Base-by-base conservation (phyloP, 2,113 vertebrate genomes). In the Isurus oxyrinchus region DNA sequence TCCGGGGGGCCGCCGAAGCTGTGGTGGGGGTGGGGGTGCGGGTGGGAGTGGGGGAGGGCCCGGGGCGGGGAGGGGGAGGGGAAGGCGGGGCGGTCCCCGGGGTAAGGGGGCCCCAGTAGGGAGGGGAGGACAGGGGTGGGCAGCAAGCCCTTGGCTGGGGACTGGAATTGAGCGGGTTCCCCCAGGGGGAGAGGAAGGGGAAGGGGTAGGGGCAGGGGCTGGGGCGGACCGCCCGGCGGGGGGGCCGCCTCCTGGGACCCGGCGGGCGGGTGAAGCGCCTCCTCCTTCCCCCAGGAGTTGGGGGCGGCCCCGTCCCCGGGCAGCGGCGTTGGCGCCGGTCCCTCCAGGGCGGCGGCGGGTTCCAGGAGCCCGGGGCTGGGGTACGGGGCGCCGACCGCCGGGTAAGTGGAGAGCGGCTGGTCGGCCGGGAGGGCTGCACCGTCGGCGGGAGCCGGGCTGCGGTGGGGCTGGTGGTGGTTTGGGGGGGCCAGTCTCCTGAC, bases 251-350 rank as follows among this genome's bases (percentile, higher is more conserved):
- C 98, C 96, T n/a, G 96, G 16, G 40, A 96, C 95, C 0, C 98
- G 11, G 97, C 44, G 96, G 98, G 98, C 3, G 19, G 94, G 44
- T 19, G 3, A 0, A 21, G 8, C 59, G 31, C 2, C 90, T 0
- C 98, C 98, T 97, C 98, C 98, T 1, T 98, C 98, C 55, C 97
- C 98, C 1, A 98, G 97, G 96, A 98, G 98, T 96, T 97, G 98
- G 94, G 97, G 97, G 84, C 97, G 97, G 95, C 97, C 97, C 66
- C 98, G 97, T 86, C 98, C 97, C 11, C 96, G 44, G 97, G 96
- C 66, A 97, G 97, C 94, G 97, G 97, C 93, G 98, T 98, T 44
- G 97, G 97, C 35, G n/a, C 27, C 67, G 97, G 97, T 59, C 97
- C 98, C 96, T 98, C 97, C 96, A 98, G 97, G 98, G 98, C 31